These are phyloP conservation scores for Ceratoteleas bidentatus DNA, from an alignment of 1,140 invertebrate genomes.

Conservation along the genomic window DNA sequence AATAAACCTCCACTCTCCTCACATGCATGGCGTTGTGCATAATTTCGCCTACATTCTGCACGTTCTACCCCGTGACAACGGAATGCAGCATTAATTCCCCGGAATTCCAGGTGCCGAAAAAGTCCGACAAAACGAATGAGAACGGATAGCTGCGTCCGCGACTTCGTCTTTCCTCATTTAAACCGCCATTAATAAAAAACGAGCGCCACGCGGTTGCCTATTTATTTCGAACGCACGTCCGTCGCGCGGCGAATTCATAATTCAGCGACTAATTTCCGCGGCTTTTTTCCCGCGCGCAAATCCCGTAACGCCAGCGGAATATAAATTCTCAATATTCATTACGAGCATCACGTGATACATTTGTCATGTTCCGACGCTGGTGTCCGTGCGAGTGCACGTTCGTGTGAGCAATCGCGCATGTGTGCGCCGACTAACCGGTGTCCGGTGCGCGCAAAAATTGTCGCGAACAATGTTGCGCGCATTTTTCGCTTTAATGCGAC, in stretches of 20 bases:
- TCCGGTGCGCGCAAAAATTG: too few relatives aligned
- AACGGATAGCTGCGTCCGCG: too few relatives aligned
- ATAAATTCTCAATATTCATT: constrained; percentile 51
- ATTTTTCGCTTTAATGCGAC: too few relatives aligned
- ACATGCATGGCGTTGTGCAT: too few relatives aligned
- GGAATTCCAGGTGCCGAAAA: too few relatives aligned
- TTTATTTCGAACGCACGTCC: constrained; percentile 22
- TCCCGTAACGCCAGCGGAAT: constrained; percentile 22
- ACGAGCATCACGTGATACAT: constrained; percentile 33
- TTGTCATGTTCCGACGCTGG: constrained; percentile 26
- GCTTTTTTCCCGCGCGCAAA: constrained; percentile 28
- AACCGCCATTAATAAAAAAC: constrained; percentile 1
- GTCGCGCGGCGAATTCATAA: constrained; percentile 29
- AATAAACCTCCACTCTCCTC: too few relatives aligned
- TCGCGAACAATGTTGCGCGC: too few relatives aligned
- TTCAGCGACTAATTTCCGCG: constrained; percentile 27
- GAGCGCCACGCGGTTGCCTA: neutral
- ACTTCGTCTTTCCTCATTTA: neutral
- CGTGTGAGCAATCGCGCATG: too few relatives aligned
- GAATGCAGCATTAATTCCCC: too few relatives aligned
- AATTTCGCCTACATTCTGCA: too few relatives aligned
- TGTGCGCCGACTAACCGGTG: neutral
- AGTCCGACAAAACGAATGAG: too few relatives aligned
- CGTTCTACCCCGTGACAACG: too few relatives aligned
- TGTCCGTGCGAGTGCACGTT: neutral